Percentiles rank a stretch among this genome's conserved stretches.
Evolutionary conservation across 2,113 vertebrate species (phyloP).

Genomic region (Felis catus): F.catus_Fca126_mat1.0 CM031416.1:36192001-36192500

Average conservation of each 20-base stretch:
- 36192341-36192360: not conserved
- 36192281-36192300: not conserved
- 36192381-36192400: no score
- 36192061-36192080: not conserved
- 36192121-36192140: not conserved
- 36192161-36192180: not conserved
- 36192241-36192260: not conserved
- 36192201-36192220: not conserved
- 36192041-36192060: not conserved
- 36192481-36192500: not conserved
- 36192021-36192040: slow-evolving; percentile 50
- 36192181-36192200: not conserved
- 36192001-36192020: not conserved
- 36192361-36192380: not conserved
- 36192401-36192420: not conserved
- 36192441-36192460: not conserved
- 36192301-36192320: not conserved
- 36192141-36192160: not conserved
- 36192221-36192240: not conserved
- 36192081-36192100: not conserved
- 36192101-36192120: slow-evolving; percentile 3
- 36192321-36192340: not conserved
- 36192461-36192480: not conserved
- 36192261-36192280: not conserved
- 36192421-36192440: not conserved